Evolutionary conservation across 2,797 vertebrate species (phyloP).

Genomic region (Morus bassanus): DNA sequence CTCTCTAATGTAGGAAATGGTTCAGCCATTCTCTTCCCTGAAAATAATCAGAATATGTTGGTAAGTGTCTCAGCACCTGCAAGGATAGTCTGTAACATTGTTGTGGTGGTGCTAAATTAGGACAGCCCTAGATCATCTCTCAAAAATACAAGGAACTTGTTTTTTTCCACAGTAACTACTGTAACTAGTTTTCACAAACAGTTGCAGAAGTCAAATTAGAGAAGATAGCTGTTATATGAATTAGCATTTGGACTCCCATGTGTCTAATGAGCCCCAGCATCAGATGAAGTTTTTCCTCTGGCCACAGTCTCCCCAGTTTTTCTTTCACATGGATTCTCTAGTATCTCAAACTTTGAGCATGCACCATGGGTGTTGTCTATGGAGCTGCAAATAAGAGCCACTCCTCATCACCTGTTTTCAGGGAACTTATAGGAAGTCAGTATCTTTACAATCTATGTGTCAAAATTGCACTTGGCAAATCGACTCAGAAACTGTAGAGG

Average conservation of each 20-base stretch:
- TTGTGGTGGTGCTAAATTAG: background rate
- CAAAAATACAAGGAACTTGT: background rate
- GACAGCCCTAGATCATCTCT: background rate
- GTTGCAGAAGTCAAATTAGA: background rate
- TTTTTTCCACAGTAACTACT: background rate
- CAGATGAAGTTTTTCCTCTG: background rate
- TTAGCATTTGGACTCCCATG: background rate
- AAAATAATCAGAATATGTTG: background rate
- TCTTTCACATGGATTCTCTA: background rate
- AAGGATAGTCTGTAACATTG: background rate
- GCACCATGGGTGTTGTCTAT: background rate
- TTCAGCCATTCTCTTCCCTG: background rate
- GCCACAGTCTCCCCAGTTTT: background rate
- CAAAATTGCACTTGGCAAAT: background rate
- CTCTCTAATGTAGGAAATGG: background rate
- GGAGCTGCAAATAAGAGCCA: background rate
- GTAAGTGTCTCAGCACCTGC: background rate
- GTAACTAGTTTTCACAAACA: background rate
- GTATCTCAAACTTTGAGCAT: background rate
- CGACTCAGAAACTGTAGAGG: background rate
- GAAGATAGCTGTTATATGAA: background rate
- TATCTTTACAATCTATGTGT: background rate
- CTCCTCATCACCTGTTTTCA: background rate
- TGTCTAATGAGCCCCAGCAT: background rate
- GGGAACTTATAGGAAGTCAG: background rate